A percentile compares a stretch with the other conserved stretches of the same genome.
These are phyloP conservation scores for Atethmia centrago DNA, from an alignment of 2,888 invertebrate genomes.

Conservation along the genomic window DNA sequence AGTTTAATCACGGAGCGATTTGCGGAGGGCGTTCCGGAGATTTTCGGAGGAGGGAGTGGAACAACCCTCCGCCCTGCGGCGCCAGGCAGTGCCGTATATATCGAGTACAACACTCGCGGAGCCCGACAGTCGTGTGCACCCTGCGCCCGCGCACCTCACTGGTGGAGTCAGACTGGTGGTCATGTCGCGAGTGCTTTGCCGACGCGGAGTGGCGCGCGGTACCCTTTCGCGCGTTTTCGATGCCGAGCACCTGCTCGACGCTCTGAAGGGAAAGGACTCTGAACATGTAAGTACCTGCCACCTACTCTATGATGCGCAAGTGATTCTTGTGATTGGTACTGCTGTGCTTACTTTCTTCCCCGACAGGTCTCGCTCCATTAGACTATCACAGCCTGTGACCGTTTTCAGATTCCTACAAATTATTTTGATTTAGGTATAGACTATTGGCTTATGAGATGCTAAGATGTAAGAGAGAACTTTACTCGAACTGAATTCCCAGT, in stretches of 20 bases:
- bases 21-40: constrained; percentile 74
- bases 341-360: background rate
- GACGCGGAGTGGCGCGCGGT: constrained; percentile 77
- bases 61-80: constrained; percentile 66
- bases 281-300: constrained; percentile 52
- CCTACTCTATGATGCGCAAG: background rate
- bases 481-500: background rate
- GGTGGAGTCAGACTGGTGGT: background rate
- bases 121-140: constrained; percentile 42
- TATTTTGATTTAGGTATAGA: background rate
- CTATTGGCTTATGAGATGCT: background rate
- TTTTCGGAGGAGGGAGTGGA: constrained; percentile 62
- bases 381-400: background rate
- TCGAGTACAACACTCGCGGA: constrained; percentile 26
- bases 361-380: background rate
- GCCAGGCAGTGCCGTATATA: constrained; percentile 57
- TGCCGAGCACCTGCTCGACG: constrained; percentile 69
- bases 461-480: background rate
- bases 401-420: background rate
- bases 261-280: constrained; percentile 61
- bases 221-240: constrained; percentile 72
- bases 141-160: constrained; percentile 47
- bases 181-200: constrained; percentile 69
- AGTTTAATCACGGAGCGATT: constrained; percentile 74
- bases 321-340: background rate